Base-by-base conservation (phyloP, 2,113 vertebrate species). In the Melanerpes formicivorus region DNA sequence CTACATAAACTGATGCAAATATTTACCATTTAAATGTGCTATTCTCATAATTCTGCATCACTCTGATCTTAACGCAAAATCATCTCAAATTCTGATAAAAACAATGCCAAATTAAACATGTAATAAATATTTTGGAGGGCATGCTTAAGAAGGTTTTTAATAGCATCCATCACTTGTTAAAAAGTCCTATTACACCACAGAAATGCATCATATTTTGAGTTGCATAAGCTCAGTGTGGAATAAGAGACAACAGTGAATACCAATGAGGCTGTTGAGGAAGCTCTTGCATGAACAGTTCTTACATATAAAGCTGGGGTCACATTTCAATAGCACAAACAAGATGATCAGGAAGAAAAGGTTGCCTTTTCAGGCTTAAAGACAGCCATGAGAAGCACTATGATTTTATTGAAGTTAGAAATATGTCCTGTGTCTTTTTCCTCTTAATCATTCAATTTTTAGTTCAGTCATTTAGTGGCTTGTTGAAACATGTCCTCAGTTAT, bases 381-480 rank as follows among this genome's bases (percentile, higher is more conserved):
- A 63, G 14, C 25, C 18, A 37, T 16, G 4, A 91, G 44, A 93
- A 83, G 5, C 21, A 22, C 18, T 69, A 9, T 13, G 10, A 32
- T 84, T 71, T 85, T 72, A 87, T 73, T 72, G 78, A 80, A 79
- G 78, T 73, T 70, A 90, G 54, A 80, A 55, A 48, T 32, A 64
- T 42, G 15, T 66, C 59, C 59, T 34, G 5, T 64, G 15, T 50
- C n/a, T 77, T 91, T 80, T 83, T 64, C 56, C 29, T 82, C 95
- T 92, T 82, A 90, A 90, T 90, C 5, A 84, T 80, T 32, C 34
- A 69, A 26, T 56, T 82, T 95, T 84, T 90, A 80, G 27, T 74
- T 93, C 40, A 37, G 26, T 75, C 30, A 75, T 72, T 69, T 94
- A 80, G 58, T 82, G 48, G 15, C 48, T 92, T 84, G 18, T 89